Conservation (phyloP, 2,888 invertebrate species). For the Campoletis raptor region DNA sequence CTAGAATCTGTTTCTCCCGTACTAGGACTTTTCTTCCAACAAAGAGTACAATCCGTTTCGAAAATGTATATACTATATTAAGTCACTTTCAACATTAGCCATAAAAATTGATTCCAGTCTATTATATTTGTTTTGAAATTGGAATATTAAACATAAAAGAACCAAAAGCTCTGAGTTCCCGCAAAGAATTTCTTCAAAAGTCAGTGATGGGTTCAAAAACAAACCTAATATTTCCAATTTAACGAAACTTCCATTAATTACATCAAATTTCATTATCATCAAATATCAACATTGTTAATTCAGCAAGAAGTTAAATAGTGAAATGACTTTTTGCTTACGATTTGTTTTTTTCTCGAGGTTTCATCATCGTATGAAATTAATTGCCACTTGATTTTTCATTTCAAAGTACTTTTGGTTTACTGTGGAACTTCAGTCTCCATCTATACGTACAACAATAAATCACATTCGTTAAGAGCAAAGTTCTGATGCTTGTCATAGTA, state of each 20-base stretch:
- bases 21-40: constrained; percentile 46
- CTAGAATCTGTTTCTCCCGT: neutral
- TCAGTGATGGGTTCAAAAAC: neutral
- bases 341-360: no score
- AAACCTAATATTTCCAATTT: constrained; percentile 16
- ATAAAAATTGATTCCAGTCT: neutral
- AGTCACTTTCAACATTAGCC: neutral
- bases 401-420: neutral
- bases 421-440: neutral
- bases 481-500: neutral
- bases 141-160: neutral
- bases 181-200: neutral
- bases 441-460: neutral
- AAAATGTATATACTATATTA: neutral
- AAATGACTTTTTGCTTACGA: no score
- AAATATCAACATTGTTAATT: neutral
- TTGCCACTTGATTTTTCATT: neutral
- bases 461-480: neutral
- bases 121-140: neutral
- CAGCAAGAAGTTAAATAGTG: no score
- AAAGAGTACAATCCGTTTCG: neutral
- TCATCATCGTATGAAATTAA: neutral
- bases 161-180: neutral
- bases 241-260: constrained; percentile 53
- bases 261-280: no score